Base-by-base conservation (phyloP, 2,797 vertebrate species). In the Pteronotus mesoamericanus region DNA sequence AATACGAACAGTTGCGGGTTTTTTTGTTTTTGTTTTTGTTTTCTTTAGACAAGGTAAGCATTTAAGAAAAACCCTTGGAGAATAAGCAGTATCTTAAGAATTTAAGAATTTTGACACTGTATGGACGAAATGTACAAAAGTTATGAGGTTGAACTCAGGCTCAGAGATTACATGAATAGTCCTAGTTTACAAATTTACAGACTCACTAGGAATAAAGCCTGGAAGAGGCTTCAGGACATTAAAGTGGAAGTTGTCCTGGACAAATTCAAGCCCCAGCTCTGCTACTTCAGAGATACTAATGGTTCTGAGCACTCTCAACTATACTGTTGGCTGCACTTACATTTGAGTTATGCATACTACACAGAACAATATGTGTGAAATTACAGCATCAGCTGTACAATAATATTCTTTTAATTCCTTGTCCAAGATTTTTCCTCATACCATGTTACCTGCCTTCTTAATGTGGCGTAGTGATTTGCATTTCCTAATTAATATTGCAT, bases 401-500 rank as follows among this genome's bases (percentile, higher is more conserved):
- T 94, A 44, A 83, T 68, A n/a, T 24, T 77, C 14, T 94, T 86
- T 74, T 59, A 68, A 51, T 34, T 93, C 26, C 24, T 94, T 72
- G 26, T 87, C 32, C 26, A 61, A 0, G 26, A 71, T 92, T 93
- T 95, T 75, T 91, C 5, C 71, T 86, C 80, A 22, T 64, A 51
- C 24, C 15, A 34, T 82, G 55, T 93, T 87, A 53, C 44, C 57
- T 93, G 19, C 29, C 55, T 79, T 94, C 55, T 86, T 96, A 91
- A 90, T 85, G 39, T 75, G 29, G 22, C 29, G 89, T 89, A 69
- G 29, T 83, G 37, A 22, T 93, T 94, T 96, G 57, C 86, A 34
- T 89, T 94, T 93, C 94, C 78, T 85, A 84, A 66, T 92, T 85
- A 82, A 78, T 93, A 89, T 57, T 96, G 66, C 24, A 44, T 95